These are phyloP conservation scores for Drosophila pseudoananassae DNA, from an alignment of 1,140 invertebrate genomes.

Conservation along the genomic window DNA sequence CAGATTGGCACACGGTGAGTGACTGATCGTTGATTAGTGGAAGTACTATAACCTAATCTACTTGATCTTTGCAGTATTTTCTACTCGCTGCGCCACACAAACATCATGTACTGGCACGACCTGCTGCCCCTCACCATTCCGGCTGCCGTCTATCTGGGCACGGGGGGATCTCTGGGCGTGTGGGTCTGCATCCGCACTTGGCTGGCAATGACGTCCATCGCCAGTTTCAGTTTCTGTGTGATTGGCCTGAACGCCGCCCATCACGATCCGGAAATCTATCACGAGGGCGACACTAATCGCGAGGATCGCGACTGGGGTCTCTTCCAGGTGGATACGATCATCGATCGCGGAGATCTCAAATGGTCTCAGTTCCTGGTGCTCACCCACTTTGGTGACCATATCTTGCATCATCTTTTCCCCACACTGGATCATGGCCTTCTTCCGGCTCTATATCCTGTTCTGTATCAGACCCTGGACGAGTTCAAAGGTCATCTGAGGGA, in stretches of 20 bases:
- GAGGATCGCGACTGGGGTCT: slow-evolving; percentile 91
- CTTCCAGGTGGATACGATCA: slow-evolving; percentile 90
- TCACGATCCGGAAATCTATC: slow-evolving; percentile 93
- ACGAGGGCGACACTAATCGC: slow-evolving; percentile 90
- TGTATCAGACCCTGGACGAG: slow-evolving; percentile 88
- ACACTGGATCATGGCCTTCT: slow-evolving; percentile 91
- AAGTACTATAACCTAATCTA: slow-evolving; percentile 22
- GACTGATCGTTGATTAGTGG: slow-evolving; percentile 15
- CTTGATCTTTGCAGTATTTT: slow-evolving; percentile 60
- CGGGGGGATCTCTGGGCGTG: slow-evolving; percentile 54
- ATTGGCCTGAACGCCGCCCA: slow-evolving; percentile 91
- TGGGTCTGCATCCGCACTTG: slow-evolving; percentile 85
- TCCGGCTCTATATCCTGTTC: slow-evolving; percentile 87
- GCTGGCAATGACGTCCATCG: slow-evolving; percentile 86
- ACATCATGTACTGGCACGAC: slow-evolving; percentile 81
- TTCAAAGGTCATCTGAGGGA: slow-evolving; percentile 87
- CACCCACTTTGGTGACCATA: slow-evolving; percentile 91
- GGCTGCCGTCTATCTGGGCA: slow-evolving; percentile 84
- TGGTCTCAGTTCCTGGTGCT: slow-evolving; percentile 88
- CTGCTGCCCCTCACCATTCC: slow-evolving; percentile 86
- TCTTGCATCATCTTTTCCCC: slow-evolving; percentile 92
- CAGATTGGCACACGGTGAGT: slow-evolving; percentile 74
- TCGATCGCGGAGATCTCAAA: slow-evolving; percentile 89
- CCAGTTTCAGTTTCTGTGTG: slow-evolving; percentile 87
- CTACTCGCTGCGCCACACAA: slow-evolving; percentile 67